These are phyloP conservation scores for Doryteuthis pealeii DNA, from an alignment of 1,140 invertebrate genomes.

Conservation along the genomic window DNA sequence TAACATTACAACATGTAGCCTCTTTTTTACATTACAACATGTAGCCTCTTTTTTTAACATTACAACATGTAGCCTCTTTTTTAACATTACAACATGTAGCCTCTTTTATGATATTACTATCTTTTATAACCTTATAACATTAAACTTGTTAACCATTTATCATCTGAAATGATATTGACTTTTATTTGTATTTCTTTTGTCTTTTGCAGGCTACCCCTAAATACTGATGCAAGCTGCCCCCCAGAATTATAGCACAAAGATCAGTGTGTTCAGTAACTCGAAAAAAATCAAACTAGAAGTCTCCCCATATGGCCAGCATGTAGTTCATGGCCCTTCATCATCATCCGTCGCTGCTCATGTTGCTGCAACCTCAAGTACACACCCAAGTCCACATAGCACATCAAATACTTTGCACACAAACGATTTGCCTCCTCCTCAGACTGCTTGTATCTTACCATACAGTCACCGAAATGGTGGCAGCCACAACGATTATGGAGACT, in stretches of 20 bases:
- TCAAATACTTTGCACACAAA: conserved; percentile 23
- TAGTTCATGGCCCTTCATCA: conserved; percentile 34
- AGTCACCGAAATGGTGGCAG: conserved; percentile 64
- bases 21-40: no score
- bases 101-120: no score
- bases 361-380: conserved; percentile 23
- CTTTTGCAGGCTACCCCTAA: conserved; percentile 26
- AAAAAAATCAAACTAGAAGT: conserved; percentile 55
- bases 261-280: conserved; percentile 50
- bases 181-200: conserved; percentile 5
- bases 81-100: no score
- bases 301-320: conserved; percentile 43
- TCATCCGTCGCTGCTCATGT: conserved; percentile 21
- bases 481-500: conserved; percentile 23
- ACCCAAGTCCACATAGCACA: conserved; percentile 27
- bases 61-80: no score
- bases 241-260: conserved; percentile 44
- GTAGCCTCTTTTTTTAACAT: no score
- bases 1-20: no score
- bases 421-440: conserved; percentile 25
- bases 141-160: no score
- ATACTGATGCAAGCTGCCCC: conserved; percentile 55
- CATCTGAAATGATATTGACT: no score
- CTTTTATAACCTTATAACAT: no score
- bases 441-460: conserved; percentile 39